Conservation (phyloP, 2,888 invertebrate genomes). For the Himalopsyche kuldschensis region DNA sequence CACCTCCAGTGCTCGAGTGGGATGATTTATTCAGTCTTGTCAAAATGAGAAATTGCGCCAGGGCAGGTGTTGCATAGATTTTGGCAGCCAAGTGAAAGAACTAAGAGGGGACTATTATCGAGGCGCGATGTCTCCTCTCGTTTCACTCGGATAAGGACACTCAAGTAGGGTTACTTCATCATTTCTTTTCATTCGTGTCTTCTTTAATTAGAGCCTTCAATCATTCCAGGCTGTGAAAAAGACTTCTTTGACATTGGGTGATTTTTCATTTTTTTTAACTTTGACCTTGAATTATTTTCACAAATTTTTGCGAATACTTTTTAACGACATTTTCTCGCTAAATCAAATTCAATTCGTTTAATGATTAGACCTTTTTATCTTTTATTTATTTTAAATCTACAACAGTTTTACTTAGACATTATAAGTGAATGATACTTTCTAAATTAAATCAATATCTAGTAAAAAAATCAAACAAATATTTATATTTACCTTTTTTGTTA, state of each 20-base stretch:
- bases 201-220: background rate
- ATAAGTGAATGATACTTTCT: too few relatives aligned
- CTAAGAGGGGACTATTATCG: constrained; percentile 13
- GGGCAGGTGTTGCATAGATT: constrained; percentile 18
- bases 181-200: background rate
- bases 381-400: too few relatives aligned
- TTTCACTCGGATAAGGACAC: background rate
- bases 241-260: background rate
- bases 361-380: too few relatives aligned
- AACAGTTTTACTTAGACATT: too few relatives aligned
- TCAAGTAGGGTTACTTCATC: background rate
- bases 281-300: background rate
- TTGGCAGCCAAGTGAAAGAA: constrained; percentile 10
- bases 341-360: too few relatives aligned
- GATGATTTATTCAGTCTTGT: constrained; percentile 18
- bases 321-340: too few relatives aligned
- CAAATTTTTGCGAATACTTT: background rate
- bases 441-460: too few relatives aligned
- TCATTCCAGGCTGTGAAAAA: background rate
- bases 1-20: background rate
- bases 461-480: too few relatives aligned
- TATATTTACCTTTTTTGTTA: too few relatives aligned
- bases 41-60: constrained; percentile 15
- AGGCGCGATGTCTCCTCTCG: background rate
- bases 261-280: background rate